Conservation (phyloP, 2,888 invertebrate species). For the Andrena chrysosceles region DNA sequence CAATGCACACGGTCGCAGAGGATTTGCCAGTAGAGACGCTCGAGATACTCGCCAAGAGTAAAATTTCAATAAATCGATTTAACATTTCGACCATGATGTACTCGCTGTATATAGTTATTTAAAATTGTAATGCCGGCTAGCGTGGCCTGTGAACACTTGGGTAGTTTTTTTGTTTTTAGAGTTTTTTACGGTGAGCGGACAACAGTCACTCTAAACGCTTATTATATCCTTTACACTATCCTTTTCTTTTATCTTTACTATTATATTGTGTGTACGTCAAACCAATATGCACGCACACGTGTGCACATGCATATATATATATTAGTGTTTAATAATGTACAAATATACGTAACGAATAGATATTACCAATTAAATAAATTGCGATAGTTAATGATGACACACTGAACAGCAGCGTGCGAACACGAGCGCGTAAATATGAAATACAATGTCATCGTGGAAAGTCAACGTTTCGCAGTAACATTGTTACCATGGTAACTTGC, state of each 20-base stretch:
- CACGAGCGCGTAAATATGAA: constrained; percentile 44
- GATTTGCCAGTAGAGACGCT: constrained; percentile 28
- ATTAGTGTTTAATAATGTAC: constrained; percentile 51
- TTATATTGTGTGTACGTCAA: constrained; percentile 56
- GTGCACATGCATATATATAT: constrained; percentile 17
- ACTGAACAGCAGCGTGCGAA: constrained; percentile 48
- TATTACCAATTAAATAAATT: constrained; percentile 54
- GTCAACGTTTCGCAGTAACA: constrained; percentile 70
- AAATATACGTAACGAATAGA: constrained; percentile 59
- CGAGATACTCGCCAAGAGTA: constrained; percentile 18
- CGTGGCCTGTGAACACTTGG: constrained; percentile 75
- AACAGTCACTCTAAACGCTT: constrained; percentile 65
- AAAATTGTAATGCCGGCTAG: constrained; percentile 70
- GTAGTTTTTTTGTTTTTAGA: constrained; percentile 66
- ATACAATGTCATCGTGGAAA: constrained; percentile 51
- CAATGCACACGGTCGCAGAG: constrained; percentile 52
- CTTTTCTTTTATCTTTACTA: constrained; percentile 45
- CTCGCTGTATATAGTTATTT: constrained; percentile 63
- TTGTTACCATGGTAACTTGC: constrained; percentile 72
- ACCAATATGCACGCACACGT: constrained; percentile 31
- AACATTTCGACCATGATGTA: constrained; percentile 65
- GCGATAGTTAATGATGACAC: constrained; percentile 43
- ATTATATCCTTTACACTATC: constrained; percentile 53
- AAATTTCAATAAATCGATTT: constrained; percentile 39
- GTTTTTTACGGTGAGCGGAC: constrained; percentile 56